These are phyloP conservation scores for Caenorhabditis panamensis DNA, from an alignment of 2,888 invertebrate species.

Conservation along the genomic window DNA sequence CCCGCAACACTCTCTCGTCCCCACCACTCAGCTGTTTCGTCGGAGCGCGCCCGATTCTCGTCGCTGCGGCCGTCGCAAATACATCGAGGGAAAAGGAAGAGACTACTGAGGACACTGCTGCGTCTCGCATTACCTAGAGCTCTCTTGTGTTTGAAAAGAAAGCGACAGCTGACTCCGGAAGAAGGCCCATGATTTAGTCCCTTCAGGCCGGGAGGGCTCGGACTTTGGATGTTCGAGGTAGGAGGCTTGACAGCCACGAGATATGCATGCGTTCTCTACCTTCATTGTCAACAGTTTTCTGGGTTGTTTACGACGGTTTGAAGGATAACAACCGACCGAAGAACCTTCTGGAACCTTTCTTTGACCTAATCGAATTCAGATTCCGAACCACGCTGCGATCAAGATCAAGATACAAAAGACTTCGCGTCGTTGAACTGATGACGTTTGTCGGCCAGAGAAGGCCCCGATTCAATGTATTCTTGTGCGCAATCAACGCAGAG, in stretches of 20 bases:
- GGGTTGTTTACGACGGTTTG: background rate
- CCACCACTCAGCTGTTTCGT: conserved; percentile 61
- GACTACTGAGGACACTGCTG: conserved; percentile 23
- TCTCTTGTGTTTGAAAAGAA: conserved; percentile 10
- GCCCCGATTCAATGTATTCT: background rate
- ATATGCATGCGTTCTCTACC: conserved; percentile 8
- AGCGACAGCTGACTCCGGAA: conserved; percentile 36
- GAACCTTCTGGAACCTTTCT: conserved; percentile 2
- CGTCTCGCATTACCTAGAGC: conserved; percentile 21
- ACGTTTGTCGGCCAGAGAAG: conserved; percentile 5
- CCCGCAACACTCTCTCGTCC: conserved; percentile 24
- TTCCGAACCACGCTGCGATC: conserved; percentile 1
- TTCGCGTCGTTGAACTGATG: background rate
- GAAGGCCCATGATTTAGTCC: background rate
- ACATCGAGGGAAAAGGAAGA: conserved; percentile 20
- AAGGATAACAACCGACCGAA: background rate
- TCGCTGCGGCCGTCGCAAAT: conserved; percentile 22
- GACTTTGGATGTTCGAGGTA: too few species aligned
- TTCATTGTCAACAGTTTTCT: background rate
- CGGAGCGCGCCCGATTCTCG: conserved; percentile 39
- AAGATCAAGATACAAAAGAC: conserved; percentile 1
- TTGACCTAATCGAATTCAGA: background rate
- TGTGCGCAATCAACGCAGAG: background rate
- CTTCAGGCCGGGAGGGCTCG: background rate
- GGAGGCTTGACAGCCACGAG: too few species aligned